A percentile compares a stretch with the other conserved stretches of the same genome.
phyloP scores from a whole-genome alignment of 2,888 invertebrate species.

The Euproctis similis region DNA sequence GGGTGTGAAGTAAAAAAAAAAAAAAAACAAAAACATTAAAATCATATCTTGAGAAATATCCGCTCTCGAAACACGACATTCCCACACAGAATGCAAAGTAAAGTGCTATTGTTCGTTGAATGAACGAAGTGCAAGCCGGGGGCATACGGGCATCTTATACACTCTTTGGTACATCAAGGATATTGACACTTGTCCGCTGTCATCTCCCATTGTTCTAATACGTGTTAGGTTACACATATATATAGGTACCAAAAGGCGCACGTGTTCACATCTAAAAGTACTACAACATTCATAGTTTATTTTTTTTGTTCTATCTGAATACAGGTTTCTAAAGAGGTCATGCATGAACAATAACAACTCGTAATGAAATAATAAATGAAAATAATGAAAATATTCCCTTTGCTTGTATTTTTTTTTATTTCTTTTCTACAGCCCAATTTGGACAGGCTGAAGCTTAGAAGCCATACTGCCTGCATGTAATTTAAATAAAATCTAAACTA shows the following conservation, averaged over 20 bases:
- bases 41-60: too few species aligned
- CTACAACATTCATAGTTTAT: not conserved
- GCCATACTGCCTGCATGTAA: too few species aligned
- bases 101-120: conserved; percentile 51
- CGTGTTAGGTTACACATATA: conserved; percentile 60
- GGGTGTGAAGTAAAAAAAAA: too few species aligned
- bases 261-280: conserved; percentile 40
- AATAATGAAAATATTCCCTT: too few species aligned
- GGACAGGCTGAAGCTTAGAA: too few species aligned
- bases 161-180: conserved; percentile 49
- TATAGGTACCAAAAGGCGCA: conserved; percentile 43
- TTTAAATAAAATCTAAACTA: too few species aligned
- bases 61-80: conserved; percentile 33
- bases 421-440: too few species aligned
- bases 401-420: too few species aligned
- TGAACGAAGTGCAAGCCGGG: conserved; percentile 56
- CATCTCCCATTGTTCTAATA: conserved; percentile 57
- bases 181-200: conserved; percentile 67
- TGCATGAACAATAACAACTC: not conserved
- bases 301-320: too few species aligned
- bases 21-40: too few species aligned
- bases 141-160: conserved; percentile 69
- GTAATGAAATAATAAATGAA: too few species aligned
- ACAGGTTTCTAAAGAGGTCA: not conserved
- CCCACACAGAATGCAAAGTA: conserved; percentile 41